Evolutionary conservation across 1,140 invertebrate species (phyloP), one percentile per base, ranked within the genome.

Genomic region (Cecropterus lyciades): DNA sequence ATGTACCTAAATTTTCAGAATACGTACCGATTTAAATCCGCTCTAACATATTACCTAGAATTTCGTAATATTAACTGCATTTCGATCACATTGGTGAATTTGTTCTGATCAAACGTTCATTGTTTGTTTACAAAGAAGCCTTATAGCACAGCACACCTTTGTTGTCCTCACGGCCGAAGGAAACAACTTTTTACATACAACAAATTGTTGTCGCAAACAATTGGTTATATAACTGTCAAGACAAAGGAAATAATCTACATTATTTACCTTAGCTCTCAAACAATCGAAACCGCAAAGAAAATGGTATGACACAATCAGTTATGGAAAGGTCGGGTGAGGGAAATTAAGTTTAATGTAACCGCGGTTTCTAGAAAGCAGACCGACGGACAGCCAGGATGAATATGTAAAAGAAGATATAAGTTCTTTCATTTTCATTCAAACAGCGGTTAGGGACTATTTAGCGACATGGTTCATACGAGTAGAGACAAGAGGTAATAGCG

Each of bases 221-320:
- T 49, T 17, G 27, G 14, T 60, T 60, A 33, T 49, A 27, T 60
- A 60, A 60, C 55, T 17, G 13, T n/a, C 30, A 55, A 60, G 27
- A 60, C 57, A 60, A 60, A 60, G 57, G 56, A 20, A 60, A 49
- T 49, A 49, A 37, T 37, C 45, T 13, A 60, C 46, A 42, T 42
- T 42, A 55, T 9, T 40, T 53, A 53, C 24, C 48, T 13, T 27
- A 51, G 30, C 16, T 60, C 20, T 49, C 45, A 4, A 49, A 49
- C 16, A 40, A 49, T 14, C 8, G 43, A 15, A 60, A 48, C 56
- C 56, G 24, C 56, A 60, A 60, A 48, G 13, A 55, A 52, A 14
- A 55, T n/a, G 14, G 14, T 59, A 33, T 60, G 56, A 56, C 53
- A 60, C 56, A 60, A 60, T 20, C 15, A 13, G 20, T 8, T 16